These are phyloP conservation scores for Probaryconus sp. DNA, from an alignment of 1,140 invertebrate species.

Conservation along the genomic window DNA sequence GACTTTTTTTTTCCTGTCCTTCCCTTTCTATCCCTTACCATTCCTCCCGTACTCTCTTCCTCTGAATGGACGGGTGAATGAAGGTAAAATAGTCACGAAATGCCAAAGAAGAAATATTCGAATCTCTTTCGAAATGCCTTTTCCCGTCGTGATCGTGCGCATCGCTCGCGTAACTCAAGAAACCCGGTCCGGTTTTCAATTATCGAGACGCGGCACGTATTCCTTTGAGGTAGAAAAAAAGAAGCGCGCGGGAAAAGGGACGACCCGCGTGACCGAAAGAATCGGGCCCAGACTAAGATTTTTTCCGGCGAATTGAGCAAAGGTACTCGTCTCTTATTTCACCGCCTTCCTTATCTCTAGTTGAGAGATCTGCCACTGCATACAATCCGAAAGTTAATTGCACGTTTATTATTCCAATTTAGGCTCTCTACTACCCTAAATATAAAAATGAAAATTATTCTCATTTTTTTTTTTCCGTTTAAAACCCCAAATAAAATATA, in stretches of 20 bases:
- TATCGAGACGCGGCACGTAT: constrained; percentile 53
- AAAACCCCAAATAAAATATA: background rate
- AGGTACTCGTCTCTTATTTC: constrained; percentile 33
- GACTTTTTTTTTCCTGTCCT: constrained; percentile 18
- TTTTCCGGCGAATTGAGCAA: constrained; percentile 31
- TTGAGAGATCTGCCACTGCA: no score
- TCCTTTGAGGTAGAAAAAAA: constrained; percentile 40
- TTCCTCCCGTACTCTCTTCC: no score
- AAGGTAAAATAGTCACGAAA: constrained; percentile 49
- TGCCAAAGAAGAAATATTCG: constrained; percentile 54
- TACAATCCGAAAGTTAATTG: no score
- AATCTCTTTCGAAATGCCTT: constrained; percentile 41
- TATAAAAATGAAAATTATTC: no score
- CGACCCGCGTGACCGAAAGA: constrained; percentile 24
- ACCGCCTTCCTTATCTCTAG: constrained; percentile 19
- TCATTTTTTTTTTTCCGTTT: no score
- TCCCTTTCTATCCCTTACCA: no score
- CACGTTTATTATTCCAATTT: no score
- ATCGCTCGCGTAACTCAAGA: constrained; percentile 41
- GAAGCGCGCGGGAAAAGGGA: constrained; percentile 30
- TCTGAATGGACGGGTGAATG: no score
- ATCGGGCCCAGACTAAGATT: constrained; percentile 30
- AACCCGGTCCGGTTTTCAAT: constrained; percentile 53
- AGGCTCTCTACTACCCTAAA: no score
- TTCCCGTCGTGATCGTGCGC: constrained; percentile 38